A percentile compares a stretch with the other conserved stretches of the same genome.
phyloP scores from a whole-genome alignment of 2,797 vertebrate species.

The Poeciliopsis presidionis region DNA sequence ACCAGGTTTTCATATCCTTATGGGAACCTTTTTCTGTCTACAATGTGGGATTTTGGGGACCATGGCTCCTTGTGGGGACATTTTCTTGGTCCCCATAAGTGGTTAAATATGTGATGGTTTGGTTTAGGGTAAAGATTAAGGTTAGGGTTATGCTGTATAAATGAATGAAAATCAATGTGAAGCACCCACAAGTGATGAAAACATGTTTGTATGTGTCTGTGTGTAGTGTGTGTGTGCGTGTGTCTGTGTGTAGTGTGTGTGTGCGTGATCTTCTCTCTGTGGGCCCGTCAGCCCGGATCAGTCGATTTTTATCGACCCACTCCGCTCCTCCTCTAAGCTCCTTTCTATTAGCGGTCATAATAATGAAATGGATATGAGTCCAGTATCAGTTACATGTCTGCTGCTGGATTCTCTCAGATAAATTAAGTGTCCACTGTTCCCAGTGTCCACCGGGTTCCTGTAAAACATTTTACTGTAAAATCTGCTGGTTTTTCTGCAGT shows the following conservation, averaged over 20 bases:
- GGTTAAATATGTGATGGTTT: too few relatives aligned
- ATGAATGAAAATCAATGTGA: neutral
- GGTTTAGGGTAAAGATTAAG: too few relatives aligned
- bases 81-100: neutral
- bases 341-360: constrained; percentile 65
- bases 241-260: too few relatives aligned
- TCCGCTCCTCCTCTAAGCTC: constrained; percentile 53
- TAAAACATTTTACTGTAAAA: neutral
- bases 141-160: too few relatives aligned
- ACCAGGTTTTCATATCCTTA: too few relatives aligned
- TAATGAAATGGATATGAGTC: constrained; percentile 66
- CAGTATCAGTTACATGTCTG: neutral
- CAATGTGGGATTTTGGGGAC: too few relatives aligned
- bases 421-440: neutral
- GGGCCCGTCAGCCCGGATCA: constrained; percentile 27
- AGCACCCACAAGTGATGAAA: neutral
- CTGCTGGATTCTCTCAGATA: neutral
- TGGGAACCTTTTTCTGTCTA: too few relatives aligned
- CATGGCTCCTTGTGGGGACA: neutral
- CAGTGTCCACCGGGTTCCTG: neutral
- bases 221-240: too few relatives aligned
- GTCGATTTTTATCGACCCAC: constrained; percentile 66
- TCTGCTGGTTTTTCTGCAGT: neutral
- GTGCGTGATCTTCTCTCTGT: constrained; percentile 1
- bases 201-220: neutral